Percentiles rank a stretch among this genome's conserved stretches.
Conservation (phyloP, 2,113 vertebrate genomes). For the Crotalus horridus region DNA sequence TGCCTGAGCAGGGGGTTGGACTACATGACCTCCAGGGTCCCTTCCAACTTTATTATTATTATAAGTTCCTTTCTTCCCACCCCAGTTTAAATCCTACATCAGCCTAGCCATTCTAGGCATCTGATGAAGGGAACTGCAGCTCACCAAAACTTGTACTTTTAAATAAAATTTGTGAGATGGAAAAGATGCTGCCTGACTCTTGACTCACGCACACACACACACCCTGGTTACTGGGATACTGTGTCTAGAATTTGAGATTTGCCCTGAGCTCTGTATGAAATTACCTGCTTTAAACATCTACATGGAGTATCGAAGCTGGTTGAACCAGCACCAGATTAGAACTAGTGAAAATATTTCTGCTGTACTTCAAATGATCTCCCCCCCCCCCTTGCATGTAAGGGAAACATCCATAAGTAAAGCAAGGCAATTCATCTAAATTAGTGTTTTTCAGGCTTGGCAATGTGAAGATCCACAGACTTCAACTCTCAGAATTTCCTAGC, state of each 20-base stretch:
- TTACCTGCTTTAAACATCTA: constrained; percentile 34
- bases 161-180: background rate
- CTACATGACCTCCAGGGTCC: too few species aligned
- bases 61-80: background rate
- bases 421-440: background rate
- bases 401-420: background rate
- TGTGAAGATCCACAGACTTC: background rate
- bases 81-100: background rate
- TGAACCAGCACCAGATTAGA: constrained; percentile 47
- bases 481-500: background rate
- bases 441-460: background rate
- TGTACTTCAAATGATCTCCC: constrained; percentile 47
- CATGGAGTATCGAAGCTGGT: constrained; percentile 56
- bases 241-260: constrained; percentile 50
- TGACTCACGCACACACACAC: too few species aligned
- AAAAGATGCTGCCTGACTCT: background rate
- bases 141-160: background rate
- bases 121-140: background rate
- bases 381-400: constrained; percentile 17
- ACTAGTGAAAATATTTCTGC: constrained; percentile 56
- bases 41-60: too few species aligned
- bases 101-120: background rate
- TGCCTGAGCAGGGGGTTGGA: too few species aligned
- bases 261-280: constrained; percentile 48
- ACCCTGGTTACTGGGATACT: too few species aligned